Evolutionary conservation across 2,888 invertebrate genomes (phyloP).

Genomic region (Leptinotarsa rubiginosa): DNA sequence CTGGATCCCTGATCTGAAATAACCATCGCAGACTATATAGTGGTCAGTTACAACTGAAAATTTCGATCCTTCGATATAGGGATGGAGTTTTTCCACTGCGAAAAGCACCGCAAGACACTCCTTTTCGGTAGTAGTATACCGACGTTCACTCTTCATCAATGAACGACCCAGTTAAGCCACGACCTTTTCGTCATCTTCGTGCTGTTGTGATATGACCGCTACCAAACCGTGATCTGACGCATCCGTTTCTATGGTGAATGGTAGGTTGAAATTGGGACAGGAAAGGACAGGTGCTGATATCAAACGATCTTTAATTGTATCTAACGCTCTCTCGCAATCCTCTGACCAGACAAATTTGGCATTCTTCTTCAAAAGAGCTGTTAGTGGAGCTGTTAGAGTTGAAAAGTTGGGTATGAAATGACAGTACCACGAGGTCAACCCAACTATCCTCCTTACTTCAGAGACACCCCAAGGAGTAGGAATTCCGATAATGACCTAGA

Average conservation of each 20-base stretch:
- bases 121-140: constrained; percentile 44
- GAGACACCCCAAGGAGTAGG: constrained; percentile 33
- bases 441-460: constrained; percentile 36
- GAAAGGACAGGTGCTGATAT: constrained; percentile 4
- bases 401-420: constrained; percentile 38
- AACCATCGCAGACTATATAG: background rate
- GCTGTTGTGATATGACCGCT: constrained; percentile 24
- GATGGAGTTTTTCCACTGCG: constrained; percentile 42
- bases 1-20: constrained; percentile 42
- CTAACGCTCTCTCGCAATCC: constrained; percentile 14
- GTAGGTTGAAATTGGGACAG: constrained; percentile 14
- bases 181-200: constrained; percentile 23
- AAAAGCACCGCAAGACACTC: constrained; percentile 40
- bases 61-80: constrained; percentile 39
- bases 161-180: constrained; percentile 40
- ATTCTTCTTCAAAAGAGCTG: constrained; percentile 29
- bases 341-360: constrained; percentile 25
- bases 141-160: constrained; percentile 39
- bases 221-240: constrained; percentile 28
- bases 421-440: constrained; percentile 37
- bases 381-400: constrained; percentile 30
- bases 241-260: constrained; percentile 29
- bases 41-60: constrained; percentile 1
- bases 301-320: constrained; percentile 16
- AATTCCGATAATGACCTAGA: constrained; percentile 4